Percentiles rank a stretch among this genome's conserved stretches.
Conservation (phyloP, 2,888 invertebrate species). For the Sceliomorpha sp. region DNA sequence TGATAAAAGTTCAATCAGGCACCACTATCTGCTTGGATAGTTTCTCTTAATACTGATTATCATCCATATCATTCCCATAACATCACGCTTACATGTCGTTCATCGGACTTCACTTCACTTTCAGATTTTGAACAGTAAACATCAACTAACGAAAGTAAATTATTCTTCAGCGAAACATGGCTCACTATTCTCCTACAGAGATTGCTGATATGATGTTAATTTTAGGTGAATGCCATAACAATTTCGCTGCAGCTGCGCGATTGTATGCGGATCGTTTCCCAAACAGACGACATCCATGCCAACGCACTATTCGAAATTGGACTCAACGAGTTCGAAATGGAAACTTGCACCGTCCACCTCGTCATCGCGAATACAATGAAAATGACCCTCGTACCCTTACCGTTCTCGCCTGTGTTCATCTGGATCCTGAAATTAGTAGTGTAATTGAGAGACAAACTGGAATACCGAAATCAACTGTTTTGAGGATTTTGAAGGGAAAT, state of each 20-base stretch:
- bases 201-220: too few relatives aligned
- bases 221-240: too few relatives aligned
- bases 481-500: slow-evolving; percentile 1
- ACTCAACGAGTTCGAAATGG: slow-evolving; percentile 1
- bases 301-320: slow-evolving; percentile 7
- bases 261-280: too few relatives aligned
- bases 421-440: slow-evolving; percentile 1
- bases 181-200: slow-evolving; percentile 2
- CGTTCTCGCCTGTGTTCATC: background rate
- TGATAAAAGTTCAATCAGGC: too few relatives aligned
- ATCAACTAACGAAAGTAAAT: slow-evolving; percentile 3
- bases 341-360: slow-evolving; percentile 10
- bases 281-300: slow-evolving; percentile 18
- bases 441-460: background rate
- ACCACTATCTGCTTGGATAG: too few relatives aligned
- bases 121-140: background rate
- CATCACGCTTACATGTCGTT: too few relatives aligned
- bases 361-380: slow-evolving; percentile 3
- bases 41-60: too few relatives aligned
- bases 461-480: too few relatives aligned
- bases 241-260: too few relatives aligned
- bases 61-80: too few relatives aligned
- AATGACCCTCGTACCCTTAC: background rate
- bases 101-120: slow-evolving; percentile 3
- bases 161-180: slow-evolving; percentile 4